Conservation (phyloP, 2,113 vertebrate genomes). For the Vanacampus margaritifer region DNA sequence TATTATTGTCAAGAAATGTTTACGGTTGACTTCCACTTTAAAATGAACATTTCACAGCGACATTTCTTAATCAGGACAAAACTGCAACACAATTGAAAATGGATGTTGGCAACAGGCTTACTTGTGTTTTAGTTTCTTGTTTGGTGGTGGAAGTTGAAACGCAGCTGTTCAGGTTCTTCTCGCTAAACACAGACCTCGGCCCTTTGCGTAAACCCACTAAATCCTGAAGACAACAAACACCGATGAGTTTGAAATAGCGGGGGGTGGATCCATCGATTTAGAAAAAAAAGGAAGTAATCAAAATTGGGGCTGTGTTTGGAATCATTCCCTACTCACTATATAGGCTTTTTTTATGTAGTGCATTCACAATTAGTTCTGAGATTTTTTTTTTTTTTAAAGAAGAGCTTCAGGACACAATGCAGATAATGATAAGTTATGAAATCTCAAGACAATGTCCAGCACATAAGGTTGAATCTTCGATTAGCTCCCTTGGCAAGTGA, state of each 20-base stretch:
- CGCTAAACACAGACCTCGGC: slow-evolving; percentile 89
- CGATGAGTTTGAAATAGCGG: slow-evolving; percentile 40
- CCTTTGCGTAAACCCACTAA: slow-evolving; percentile 71
- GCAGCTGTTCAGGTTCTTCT: slow-evolving; percentile 90
- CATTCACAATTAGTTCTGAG: not conserved
- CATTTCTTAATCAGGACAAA: not conserved
- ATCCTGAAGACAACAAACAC: slow-evolving; percentile 77
- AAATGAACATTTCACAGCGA: too few species aligned
- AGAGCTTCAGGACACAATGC: too few species aligned
- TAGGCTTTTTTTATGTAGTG: not conserved
- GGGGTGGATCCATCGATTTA: not conserved
- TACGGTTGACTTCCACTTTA: too few species aligned
- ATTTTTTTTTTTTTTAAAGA: too few species aligned
- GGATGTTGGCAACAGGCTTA: slow-evolving; percentile 19
- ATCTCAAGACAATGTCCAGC: too few species aligned
- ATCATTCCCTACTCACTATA: not conserved
- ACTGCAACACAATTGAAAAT: not conserved
- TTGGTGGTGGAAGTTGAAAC: slow-evolving; percentile 67
- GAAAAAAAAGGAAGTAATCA: not conserved
- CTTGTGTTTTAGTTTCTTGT: slow-evolving; percentile 74
- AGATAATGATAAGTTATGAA: too few species aligned
- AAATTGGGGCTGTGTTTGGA: not conserved
- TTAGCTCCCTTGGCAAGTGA: too few species aligned
- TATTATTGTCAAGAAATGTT: too few species aligned
- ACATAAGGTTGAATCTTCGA: too few species aligned